These are phyloP conservation scores for Empidonax traillii DNA, from an alignment of 2,113 vertebrate species.

Conservation along the genomic window DNA sequence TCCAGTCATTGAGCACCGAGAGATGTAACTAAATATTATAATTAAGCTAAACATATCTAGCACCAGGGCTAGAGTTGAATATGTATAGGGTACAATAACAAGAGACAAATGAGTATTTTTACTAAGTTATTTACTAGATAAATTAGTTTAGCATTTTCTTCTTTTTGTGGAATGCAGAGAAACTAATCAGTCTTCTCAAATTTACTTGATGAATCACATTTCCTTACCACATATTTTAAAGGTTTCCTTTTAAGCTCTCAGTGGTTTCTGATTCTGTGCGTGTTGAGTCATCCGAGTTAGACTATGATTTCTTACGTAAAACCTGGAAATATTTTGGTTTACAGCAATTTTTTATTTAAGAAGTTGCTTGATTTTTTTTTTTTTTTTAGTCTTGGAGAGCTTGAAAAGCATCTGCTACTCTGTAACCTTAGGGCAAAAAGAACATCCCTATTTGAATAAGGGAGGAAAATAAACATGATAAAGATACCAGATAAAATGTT, in stretches of 20 bases:
- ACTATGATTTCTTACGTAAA: not conserved
- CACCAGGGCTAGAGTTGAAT: not conserved
- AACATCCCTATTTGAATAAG: not conserved
- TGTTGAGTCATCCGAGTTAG: not conserved
- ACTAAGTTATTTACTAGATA: not conserved
- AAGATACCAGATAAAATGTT: not conserved
- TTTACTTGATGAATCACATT: not conserved
- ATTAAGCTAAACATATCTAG: not conserved
- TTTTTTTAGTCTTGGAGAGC: not conserved
- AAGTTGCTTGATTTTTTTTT: not conserved
- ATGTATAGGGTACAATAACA: not conserved
- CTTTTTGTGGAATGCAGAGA: not conserved
- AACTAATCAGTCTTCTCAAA: not conserved
- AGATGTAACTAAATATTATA: not conserved
- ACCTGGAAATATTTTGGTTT: not conserved
- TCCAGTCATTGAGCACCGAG: not conserved
- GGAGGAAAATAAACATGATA: not conserved
- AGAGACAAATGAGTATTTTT: not conserved
- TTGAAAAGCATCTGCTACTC: slow-evolving; percentile 9
- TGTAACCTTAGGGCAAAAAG: not conserved
- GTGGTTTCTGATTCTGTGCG: not conserved
- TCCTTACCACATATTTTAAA: not conserved
- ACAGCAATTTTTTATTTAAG: not conserved
- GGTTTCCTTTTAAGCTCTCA: not conserved
- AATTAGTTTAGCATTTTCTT: not conserved